Evolutionary conservation across 2,888 invertebrate genomes (phyloP), one percentile per base, ranked within the genome.

Genomic region (Cerastis leucographa): DNA sequence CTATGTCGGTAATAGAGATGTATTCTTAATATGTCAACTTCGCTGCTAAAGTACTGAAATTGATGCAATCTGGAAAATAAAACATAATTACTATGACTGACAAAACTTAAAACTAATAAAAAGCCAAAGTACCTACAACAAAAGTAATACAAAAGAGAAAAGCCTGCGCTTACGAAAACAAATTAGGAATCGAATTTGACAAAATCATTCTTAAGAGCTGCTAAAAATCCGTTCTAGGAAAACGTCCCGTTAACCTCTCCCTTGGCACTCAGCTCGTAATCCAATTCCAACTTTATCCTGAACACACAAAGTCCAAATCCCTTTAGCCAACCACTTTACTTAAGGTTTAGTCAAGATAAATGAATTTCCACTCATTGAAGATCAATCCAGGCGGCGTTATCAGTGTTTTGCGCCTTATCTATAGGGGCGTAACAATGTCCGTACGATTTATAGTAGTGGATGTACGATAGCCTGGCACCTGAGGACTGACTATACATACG

Each of bases 361-460:
- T 96, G 95, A 96, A 96, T 96, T 95, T 93, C 94, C 93, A 93
- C 93, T 96, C 95, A 95, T 96, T 95, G 95, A 90, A 95, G 95
- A 96, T 96, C 96, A 96, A 95, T 96, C 95, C 95, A 91, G 90
- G 88, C 89, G 88, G 84, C 90, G 94, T 94, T 95, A 96, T 95
- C 96, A 92, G 93, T 95, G 94, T 95, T 94, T 94, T 93, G 95
- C 91, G 92, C 92, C 93, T 94, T 95, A 95, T 94, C 95, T 93
- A 81, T 81, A 87, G 90, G 90, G 90, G 89, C 89, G 92, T 91
- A 90, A 93, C 92, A 92, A 91, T 88, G 92, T 91, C 92, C 85
- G 89, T 85, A 80, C 90, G 92, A 94, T 94, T 94, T 94, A 94
- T 93, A 91, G 90, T 86, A 84, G 85, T 80, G 77, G 80, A 84